phyloP scores from a whole-genome alignment of 2,113 vertebrate species.

The Semnopithecus entellus region DNA sequence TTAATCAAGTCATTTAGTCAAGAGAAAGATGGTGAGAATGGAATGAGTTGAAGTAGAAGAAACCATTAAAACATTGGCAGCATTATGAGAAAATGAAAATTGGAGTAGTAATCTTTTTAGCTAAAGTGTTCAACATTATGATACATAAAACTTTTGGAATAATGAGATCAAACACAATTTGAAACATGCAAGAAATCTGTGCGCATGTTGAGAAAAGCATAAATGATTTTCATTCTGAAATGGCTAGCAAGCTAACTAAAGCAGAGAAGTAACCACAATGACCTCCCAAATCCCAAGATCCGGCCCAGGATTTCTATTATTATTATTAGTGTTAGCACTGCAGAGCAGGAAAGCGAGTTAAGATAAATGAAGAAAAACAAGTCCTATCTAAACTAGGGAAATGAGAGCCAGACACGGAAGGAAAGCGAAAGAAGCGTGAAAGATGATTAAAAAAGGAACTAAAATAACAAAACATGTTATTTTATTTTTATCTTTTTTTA shows the following conservation, averaged over 20 bases:
- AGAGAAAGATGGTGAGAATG: background rate
- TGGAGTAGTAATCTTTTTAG: background rate
- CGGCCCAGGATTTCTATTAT: slow-evolving; percentile 19
- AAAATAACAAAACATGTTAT: slow-evolving; percentile 73
- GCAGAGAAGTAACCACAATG: background rate
- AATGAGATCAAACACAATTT: background rate
- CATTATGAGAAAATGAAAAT: background rate
- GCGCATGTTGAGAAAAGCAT: background rate
- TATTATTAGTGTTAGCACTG: slow-evolving; percentile 36
- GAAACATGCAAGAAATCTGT: slow-evolving; percentile 39
- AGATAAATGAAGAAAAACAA: slow-evolving; percentile 74
- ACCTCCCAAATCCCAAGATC: slow-evolving; percentile 9
- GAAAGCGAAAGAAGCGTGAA: slow-evolving; percentile 69
- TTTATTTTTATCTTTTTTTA: slow-evolving; percentile 73
- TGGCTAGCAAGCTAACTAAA: background rate
- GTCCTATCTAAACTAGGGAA: slow-evolving; percentile 62
- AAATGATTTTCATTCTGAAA: background rate
- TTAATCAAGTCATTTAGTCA: background rate
- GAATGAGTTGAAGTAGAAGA: background rate
- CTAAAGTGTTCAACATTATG: background rate
- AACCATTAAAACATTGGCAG: background rate
- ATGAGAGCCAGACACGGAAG: slow-evolving; percentile 68
- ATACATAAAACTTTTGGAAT: slow-evolving; percentile 8
- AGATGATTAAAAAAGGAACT: slow-evolving; percentile 55
- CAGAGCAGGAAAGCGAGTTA: slow-evolving; percentile 28